These are phyloP conservation scores for Nebria brevicollis DNA, from an alignment of 2,888 invertebrate species.

Conservation along the genomic window DNA sequence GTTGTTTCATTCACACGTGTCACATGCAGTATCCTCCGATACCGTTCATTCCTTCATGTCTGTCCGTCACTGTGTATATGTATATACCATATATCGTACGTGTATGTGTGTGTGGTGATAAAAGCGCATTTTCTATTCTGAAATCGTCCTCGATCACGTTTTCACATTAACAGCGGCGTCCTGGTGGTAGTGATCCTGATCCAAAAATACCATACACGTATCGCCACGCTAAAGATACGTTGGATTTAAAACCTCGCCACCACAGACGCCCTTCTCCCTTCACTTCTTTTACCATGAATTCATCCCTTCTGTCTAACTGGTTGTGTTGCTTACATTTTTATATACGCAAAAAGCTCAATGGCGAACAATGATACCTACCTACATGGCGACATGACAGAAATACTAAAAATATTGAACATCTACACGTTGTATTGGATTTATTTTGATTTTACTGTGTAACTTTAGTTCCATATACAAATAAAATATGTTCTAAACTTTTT, in stretches of 20 bases:
- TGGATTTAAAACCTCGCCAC: background rate
- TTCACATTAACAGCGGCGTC: constrained; percentile 33
- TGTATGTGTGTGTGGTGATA: constrained; percentile 15
- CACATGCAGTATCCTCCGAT: background rate
- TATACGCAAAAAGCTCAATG: background rate
- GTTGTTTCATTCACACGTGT: constrained; percentile 1
- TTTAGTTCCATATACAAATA: background rate
- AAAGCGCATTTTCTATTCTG: constrained; percentile 39
- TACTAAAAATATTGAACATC: background rate
- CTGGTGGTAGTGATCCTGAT: background rate
- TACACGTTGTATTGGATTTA: background rate
- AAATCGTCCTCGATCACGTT: constrained; percentile 38
- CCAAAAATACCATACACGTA: background rate
- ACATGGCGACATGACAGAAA: background rate
- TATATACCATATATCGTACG: background rate
- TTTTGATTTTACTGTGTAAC: background rate
- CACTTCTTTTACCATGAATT: background rate
- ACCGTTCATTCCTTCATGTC: background rate
- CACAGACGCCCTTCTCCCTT: background rate
- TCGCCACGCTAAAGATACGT: background rate
- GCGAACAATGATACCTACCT: background rate
- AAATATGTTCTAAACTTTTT: background rate
- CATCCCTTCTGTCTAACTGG: background rate
- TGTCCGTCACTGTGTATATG: background rate
- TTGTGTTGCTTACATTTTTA: background rate